Evolutionary conservation across 2,797 vertebrate genomes (phyloP).

Genomic region (Thripadectes ignobilis): DNA sequence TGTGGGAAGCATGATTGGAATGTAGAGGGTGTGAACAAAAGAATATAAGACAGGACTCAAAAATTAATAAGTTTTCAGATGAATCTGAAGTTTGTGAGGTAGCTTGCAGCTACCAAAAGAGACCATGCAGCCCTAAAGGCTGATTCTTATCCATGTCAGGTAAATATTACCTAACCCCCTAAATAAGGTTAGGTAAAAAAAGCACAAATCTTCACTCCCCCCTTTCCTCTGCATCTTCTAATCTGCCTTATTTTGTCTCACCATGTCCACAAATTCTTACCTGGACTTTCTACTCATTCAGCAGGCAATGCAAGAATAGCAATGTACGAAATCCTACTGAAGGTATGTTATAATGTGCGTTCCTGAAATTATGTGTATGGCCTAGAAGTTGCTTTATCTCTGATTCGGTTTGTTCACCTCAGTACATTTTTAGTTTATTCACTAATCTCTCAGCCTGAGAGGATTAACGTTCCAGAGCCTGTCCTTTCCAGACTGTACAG

Average conservation of each 20-base stretch:
- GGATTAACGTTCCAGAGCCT: not conserved
- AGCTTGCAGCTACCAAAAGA: not conserved
- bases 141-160: not conserved
- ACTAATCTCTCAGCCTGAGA: not conserved
- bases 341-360: not conserved
- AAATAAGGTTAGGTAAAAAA: not conserved
- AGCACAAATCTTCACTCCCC: rapidly evolving
- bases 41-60: not conserved
- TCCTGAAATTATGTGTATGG: not conserved
- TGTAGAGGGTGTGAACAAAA: not conserved
- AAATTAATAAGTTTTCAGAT: not conserved
- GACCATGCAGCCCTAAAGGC: not conserved
- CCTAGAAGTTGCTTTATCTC: not conserved
- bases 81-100: not conserved
- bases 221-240: not conserved
- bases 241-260: not conserved
- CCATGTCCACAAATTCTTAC: not conserved
- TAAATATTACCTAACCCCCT: not conserved
- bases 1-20: not conserved
- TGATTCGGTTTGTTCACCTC: not conserved
- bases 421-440: not conserved
- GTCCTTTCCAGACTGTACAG: not conserved
- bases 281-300: not conserved
- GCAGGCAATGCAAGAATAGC: not conserved
- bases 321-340: not conserved